Percentiles rank a stretch among this genome's conserved stretches.
These are phyloP conservation scores for Contarinia nasturtii DNA, from an alignment of 1,140 invertebrate genomes.

Conservation along the genomic window DNA sequence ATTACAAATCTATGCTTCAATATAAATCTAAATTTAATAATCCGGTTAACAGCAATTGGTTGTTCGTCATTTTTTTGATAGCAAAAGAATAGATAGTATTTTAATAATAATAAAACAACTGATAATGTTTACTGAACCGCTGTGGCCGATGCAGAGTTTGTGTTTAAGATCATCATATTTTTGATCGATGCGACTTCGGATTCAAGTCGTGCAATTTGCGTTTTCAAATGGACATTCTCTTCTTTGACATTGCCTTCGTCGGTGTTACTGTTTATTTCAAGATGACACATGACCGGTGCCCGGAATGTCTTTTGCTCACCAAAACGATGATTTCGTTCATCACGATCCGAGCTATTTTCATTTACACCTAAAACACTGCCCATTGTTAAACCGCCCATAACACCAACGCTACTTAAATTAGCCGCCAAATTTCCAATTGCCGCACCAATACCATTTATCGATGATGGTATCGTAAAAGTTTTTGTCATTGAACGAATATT, in stretches of 20 bases:
- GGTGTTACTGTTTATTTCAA: conserved; percentile 7
- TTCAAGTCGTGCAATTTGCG: conserved; percentile 68
- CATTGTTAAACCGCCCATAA: no score
- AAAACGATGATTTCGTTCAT: no score
- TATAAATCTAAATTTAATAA: no score
- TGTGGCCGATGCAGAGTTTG: background rate
- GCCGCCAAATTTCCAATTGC: conserved; percentile 2
- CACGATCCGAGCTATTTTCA: background rate
- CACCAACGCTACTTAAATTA: no score
- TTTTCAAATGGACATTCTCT: conserved; percentile 55
- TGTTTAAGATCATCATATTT: conserved; percentile 31
- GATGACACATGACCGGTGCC: no score
- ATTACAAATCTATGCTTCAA: no score
- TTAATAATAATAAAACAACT: no score
- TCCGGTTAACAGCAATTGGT: no score
- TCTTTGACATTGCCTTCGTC: conserved; percentile 27
- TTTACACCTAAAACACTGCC: background rate
- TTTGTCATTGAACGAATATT: conserved; percentile 11
- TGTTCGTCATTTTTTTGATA: no score
- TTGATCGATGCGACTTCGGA: conserved; percentile 83
- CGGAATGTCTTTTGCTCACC: no score
- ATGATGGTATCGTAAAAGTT: conserved; percentile 13
- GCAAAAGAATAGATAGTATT: no score
- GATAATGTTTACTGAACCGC: no score
- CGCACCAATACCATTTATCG: conserved; percentile 27